Evolutionary conservation across 1,140 invertebrate species (phyloP), one percentile per base, ranked within the genome.

Genomic region (Potamilus streckersoni): DNA sequence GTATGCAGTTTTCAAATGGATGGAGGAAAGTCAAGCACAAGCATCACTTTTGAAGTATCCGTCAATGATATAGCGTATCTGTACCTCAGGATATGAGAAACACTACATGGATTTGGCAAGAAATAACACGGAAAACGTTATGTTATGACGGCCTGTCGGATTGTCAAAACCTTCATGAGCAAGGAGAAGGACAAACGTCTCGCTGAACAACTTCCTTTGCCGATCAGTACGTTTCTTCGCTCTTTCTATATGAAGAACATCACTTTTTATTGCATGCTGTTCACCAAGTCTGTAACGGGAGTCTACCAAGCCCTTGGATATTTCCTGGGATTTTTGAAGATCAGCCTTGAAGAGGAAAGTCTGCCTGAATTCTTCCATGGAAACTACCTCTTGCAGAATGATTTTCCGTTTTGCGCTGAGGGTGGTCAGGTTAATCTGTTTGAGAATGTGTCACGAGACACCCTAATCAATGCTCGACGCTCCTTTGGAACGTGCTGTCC

Each of bases 191-290:
- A 38, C 5, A 38, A 38, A 38, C 4, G 38, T 38, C 38, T 5
- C 38, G 4, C 38, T 38, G 3, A 38, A 5, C 8, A 17, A 5
- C 59, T n/a, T n/a, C 66, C 73, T 6, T 65, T 67, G n/a, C 58
- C 65, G 20, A 69, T 74, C 15, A 38, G 17, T 16, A 69, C 66
- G 3, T 31, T 74, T 2, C 49, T 74, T 17, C 61, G 58, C 27
- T 74, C 73, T 12, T 74, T 69, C 27, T 61, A 74, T 69, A 2
- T 74, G 66, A 74, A 74, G 20, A 66, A 74, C 38, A 63, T 74
- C 13, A 58, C 73, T 31, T 74, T 66, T 49, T 66, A 66, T 31
- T 66, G 64, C 55, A 66, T 66, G 19, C 64, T 66, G 23, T 66
- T 49, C 23, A 31, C 55, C 8, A 38, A 31, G 11, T 49, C 55